Conservation (phyloP, 2,888 invertebrate species). For the Dorcus hopei region DNA sequence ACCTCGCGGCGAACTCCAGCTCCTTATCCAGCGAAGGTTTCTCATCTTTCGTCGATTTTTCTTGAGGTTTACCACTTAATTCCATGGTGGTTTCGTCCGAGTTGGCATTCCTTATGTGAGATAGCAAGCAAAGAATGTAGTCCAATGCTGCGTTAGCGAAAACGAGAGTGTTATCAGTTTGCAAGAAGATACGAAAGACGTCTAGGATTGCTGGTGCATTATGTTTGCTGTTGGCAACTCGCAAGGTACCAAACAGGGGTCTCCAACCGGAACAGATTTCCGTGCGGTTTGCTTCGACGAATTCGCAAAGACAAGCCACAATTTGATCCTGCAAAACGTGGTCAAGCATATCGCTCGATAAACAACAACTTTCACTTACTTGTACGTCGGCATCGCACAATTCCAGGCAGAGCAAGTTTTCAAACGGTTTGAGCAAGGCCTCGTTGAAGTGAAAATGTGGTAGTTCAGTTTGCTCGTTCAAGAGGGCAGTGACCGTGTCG, state of each 20-base stretch:
- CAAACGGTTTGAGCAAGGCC: constrained; percentile 90
- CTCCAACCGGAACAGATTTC: constrained; percentile 96
- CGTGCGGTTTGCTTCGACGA: constrained; percentile 89
- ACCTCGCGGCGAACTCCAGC: constrained; percentile 35
- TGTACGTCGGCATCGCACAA: constrained; percentile 91
- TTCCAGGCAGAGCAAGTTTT: constrained; percentile 89
- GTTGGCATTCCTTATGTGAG: constrained; percentile 70
- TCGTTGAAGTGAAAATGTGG: constrained; percentile 96
- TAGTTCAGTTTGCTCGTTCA: constrained; percentile 83
- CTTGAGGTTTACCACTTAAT: neutral
- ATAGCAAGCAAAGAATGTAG: constrained; percentile 85
- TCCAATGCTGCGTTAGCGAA: constrained; percentile 93
- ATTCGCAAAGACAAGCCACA: constrained; percentile 91
- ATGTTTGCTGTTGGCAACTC: constrained; percentile 72
- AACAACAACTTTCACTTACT: constrained; percentile 48
- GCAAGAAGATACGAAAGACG: constrained; percentile 90
- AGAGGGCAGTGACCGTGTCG: constrained; percentile 81
- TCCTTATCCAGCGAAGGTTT: constrained; percentile 24
- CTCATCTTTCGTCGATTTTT: constrained; percentile 8
- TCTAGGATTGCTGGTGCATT: constrained; percentile 76
- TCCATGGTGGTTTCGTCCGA: constrained; percentile 33
- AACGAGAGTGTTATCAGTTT: constrained; percentile 88
- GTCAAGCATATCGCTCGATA: neutral
- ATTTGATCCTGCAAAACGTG: constrained; percentile 70
- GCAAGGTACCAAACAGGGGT: constrained; percentile 88